These are phyloP conservation scores for Lasioglossum lativentre DNA, from an alignment of 2,888 invertebrate genomes.

Conservation along the genomic window DNA sequence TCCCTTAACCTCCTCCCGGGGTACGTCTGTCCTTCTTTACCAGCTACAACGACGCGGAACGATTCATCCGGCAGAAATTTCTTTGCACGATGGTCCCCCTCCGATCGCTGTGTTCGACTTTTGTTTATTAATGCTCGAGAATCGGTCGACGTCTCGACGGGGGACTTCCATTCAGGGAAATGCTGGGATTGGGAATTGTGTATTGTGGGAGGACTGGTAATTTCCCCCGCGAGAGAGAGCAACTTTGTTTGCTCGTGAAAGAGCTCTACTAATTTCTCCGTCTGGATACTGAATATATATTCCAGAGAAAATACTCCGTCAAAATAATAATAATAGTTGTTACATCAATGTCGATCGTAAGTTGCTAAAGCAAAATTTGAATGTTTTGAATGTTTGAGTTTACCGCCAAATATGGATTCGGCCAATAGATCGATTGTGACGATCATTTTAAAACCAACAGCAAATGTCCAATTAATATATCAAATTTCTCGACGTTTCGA, in stretches of 20 bases:
- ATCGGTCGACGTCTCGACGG: constrained; percentile 35
- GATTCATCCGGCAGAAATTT: constrained; percentile 29
- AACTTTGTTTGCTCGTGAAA: neutral
- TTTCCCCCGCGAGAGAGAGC: neutral
- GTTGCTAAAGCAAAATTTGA: too few species aligned
- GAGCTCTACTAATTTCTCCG: neutral
- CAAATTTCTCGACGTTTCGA: too few species aligned
- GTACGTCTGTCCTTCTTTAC: too few species aligned
- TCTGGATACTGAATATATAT: neutral
- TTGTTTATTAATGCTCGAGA: constrained; percentile 41
- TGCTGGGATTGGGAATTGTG: neutral
- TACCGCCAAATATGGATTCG: too few species aligned
- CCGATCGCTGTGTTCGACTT: neutral
- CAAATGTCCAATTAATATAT: too few species aligned
- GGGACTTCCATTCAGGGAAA: constrained; percentile 16
- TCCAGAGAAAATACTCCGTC: too few species aligned
- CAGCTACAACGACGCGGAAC: constrained; percentile 12
- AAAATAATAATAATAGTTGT: neutral
- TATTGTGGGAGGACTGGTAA: neutral
- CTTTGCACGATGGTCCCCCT: neutral
- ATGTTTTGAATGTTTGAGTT: too few species aligned
- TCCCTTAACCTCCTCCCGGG: neutral
- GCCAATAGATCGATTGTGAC: too few species aligned
- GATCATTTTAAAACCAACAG: too few species aligned
- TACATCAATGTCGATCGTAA: too few species aligned